Percentiles rank a stretch among this genome's conserved stretches.
phyloP scores from a whole-genome alignment of 1,140 invertebrate species.

The Contarinia nasturtii region DNA sequence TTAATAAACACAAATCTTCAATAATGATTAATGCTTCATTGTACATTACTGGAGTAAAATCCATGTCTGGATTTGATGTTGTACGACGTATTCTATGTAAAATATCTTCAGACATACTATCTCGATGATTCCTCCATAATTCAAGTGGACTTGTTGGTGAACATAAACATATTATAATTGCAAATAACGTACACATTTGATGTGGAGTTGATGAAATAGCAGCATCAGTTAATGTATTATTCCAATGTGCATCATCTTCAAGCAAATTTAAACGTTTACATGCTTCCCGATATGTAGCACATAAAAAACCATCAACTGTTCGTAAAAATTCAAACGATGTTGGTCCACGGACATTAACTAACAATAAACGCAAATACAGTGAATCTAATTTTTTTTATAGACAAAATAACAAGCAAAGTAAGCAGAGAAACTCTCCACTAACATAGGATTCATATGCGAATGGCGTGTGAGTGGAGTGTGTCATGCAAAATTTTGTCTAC shows the following conservation, averaged over 20 bases:
- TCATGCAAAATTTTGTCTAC: no score
- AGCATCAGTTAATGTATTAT: slow-evolving; percentile 15
- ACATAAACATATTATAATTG: slow-evolving; percentile 18
- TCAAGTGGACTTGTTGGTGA: slow-evolving; percentile 12
- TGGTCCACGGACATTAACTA: slow-evolving; percentile 20
- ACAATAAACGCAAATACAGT: slow-evolving; percentile 21
- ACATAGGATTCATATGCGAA: no score
- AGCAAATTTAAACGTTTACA: slow-evolving; percentile 20
- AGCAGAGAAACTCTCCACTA: no score
- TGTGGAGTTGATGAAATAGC: slow-evolving; percentile 12
- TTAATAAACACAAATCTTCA: no score
- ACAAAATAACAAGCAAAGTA: no score
- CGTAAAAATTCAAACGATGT: slow-evolving; percentile 20
- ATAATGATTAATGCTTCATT: no score
- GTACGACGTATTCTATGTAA: no score
- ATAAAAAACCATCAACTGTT: slow-evolving; percentile 21
- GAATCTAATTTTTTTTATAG: no score
- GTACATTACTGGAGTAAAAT: no score
- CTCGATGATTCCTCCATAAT: slow-evolving; percentile 19
- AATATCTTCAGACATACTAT: slow-evolving; percentile 12
- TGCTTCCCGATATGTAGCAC: slow-evolving; percentile 19
- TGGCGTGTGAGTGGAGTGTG: no score
- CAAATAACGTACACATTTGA: slow-evolving; percentile 24
- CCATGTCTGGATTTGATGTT: no score
- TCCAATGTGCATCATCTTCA: slow-evolving; percentile 19